Evolutionary conservation across 2,888 invertebrate genomes (phyloP), one percentile per base, ranked within the genome.

Genomic region (Fabriciana adippe): DNA sequence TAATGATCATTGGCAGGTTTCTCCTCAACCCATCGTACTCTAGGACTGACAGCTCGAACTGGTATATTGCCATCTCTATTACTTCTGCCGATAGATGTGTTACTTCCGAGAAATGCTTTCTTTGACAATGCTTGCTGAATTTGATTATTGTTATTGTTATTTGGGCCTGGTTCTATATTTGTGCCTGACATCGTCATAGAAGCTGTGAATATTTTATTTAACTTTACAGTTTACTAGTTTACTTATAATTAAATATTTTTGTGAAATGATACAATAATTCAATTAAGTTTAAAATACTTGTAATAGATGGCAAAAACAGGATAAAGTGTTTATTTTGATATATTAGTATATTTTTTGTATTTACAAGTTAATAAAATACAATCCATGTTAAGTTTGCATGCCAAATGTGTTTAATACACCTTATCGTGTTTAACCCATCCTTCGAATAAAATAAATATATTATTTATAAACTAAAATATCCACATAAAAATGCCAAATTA

Each of bases 141-240:
- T 74, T 89, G 84, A 71, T 90, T 77, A 74, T 85, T 88, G 76
- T 82, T 93, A 76, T 91, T 93, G 77, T 91, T 82, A 77, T 87
- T 93, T 77, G 90, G 81, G 73, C 85, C 90, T 74, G 92, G 90
- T 80, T 94, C 94, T 80, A 93, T 89, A 75, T 94, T 94, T 82
- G 93, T 93, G 85, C 94, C 94, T 82, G 94, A 93, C 83, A 95
- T 94, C 78, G 95, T 95, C 87, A 95, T 95, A 77, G 95, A 96
- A 81, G 95, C 96, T 96, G 93, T 55, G 94, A 94, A 15, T 51
- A 18, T 5, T 51, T n/a, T 35, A 64, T 16, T 21, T 21, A 18
- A 14, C 47, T 50, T 55, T 53, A 18, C 6, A 64, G 18, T n/a
- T 3, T 45, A 41, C 2, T 14, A 11, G 3, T 53, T 26, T 6